Conservation (phyloP, 2,113 vertebrate species). For the Onychostoma macrolepis region DNA sequence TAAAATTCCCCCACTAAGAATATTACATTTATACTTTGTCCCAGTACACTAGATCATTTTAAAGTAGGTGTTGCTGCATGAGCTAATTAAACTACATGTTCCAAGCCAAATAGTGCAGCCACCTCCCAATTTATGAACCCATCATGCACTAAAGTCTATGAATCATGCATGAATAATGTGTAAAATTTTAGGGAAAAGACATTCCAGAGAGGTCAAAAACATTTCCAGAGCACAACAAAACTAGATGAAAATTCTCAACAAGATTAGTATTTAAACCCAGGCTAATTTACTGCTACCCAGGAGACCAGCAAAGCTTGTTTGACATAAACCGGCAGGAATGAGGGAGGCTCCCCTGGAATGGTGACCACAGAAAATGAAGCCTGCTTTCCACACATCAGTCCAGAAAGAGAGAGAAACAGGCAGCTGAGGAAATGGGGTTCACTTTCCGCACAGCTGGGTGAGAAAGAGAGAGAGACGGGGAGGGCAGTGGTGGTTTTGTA, state of each 20-base stretch:
- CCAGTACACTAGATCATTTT: neutral
- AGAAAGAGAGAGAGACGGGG: conserved; percentile 21
- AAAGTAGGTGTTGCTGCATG: neutral
- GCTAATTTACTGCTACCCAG: conserved; percentile 34
- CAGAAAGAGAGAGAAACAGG: conserved; percentile 32
- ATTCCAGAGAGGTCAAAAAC: conserved; percentile 15
- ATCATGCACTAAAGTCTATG: neutral
- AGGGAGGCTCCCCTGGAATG: conserved; percentile 50
- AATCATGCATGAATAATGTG: neutral
- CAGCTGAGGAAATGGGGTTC: conserved; percentile 38
- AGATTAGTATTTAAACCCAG: conserved; percentile 7
- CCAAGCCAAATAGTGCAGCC: neutral
- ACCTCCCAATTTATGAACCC: conserved; percentile 1
- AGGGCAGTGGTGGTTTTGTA: conserved; percentile 14
- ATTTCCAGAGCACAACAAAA: conserved; percentile 24
- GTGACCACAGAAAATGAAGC: conserved; percentile 33
- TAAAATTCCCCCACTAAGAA: neutral
- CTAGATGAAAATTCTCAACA: conserved; percentile 15
- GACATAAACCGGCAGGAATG: conserved; percentile 47
- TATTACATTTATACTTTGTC: neutral
- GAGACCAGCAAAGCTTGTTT: conserved; percentile 33
- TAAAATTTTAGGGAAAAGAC: conserved; percentile 1
- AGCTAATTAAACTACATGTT: neutral
- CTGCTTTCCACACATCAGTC: conserved; percentile 34
- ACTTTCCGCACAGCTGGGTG: conserved; percentile 23